A percentile compares a stretch with the other conserved stretches of the same genome.
Evolutionary conservation across 2,888 invertebrate genomes (phyloP).

Genomic region (Aspidiotus destructor): DNA sequence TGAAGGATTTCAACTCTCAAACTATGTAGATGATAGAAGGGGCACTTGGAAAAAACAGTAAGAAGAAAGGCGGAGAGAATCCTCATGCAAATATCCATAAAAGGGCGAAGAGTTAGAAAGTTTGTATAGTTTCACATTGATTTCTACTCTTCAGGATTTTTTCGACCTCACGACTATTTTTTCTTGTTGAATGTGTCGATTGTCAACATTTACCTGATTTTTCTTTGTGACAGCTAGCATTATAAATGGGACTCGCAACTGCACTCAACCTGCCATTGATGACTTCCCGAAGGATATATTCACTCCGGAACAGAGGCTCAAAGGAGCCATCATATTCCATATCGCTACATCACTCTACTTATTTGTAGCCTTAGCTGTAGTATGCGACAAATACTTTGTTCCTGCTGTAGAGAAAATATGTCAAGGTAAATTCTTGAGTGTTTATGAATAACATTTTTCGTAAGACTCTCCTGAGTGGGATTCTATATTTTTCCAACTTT

Average conservation of each 20-base stretch:
- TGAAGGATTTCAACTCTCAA: too few relatives aligned
- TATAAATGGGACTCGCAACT: conserved; percentile 41
- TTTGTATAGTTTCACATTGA: too few relatives aligned
- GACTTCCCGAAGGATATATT: conserved; percentile 54
- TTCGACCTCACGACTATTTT: too few relatives aligned
- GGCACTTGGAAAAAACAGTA: too few relatives aligned
- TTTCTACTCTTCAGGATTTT: too few relatives aligned
- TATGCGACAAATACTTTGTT: conserved; percentile 59
- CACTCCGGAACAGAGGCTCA: conserved; percentile 47
- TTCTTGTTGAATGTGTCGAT: too few relatives aligned
- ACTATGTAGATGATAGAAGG: too few relatives aligned
- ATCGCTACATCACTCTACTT: conserved; percentile 52
- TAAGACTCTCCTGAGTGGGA: neutral
- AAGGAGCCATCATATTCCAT: conserved; percentile 53
- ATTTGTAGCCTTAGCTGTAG: conserved; percentile 54
- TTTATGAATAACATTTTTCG: neutral
- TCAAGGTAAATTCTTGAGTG: conserved; percentile 45
- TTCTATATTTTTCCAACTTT: conserved; percentile 14
- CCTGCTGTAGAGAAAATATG: conserved; percentile 55
- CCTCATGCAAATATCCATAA: too few relatives aligned
- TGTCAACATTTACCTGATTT: too few relatives aligned
- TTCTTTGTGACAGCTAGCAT: neutral
- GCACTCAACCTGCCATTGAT: conserved; percentile 52
- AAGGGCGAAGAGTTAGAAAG: too few relatives aligned
- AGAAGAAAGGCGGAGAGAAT: too few relatives aligned